phyloP scores from a whole-genome alignment of 2,113 vertebrate species.

The Vicugna pacos region DNA sequence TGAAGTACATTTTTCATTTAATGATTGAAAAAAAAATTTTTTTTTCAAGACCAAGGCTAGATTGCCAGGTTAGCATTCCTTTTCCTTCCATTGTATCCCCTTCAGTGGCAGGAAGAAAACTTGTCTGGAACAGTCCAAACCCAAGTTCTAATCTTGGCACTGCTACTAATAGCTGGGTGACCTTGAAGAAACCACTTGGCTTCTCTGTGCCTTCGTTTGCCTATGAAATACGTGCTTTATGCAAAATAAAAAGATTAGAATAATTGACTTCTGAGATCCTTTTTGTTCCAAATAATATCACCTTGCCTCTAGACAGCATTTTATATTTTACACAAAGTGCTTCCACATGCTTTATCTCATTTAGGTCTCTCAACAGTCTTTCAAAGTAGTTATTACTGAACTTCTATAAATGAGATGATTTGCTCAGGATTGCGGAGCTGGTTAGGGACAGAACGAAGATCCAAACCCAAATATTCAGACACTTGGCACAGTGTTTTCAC shows the following conservation, averaged over 20 bases:
- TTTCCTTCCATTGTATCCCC: background rate
- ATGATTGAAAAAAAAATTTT: background rate
- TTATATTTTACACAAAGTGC: background rate
- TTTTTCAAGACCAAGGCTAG: background rate
- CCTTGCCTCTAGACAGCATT: background rate
- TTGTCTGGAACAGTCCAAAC: background rate
- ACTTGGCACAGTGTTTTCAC: background rate
- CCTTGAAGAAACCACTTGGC: background rate
- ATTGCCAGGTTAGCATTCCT: conserved; percentile 21
- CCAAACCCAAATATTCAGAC: background rate
- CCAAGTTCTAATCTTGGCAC: background rate
- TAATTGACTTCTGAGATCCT: background rate
- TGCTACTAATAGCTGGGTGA: background rate
- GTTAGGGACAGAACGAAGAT: background rate
- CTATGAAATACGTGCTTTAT: background rate
- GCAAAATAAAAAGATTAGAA: background rate
- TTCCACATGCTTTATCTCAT: background rate
- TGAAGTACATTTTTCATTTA: conserved; percentile 62
- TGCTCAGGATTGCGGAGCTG: background rate
- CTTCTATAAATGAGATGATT: conserved; percentile 34
- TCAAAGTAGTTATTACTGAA: background rate
- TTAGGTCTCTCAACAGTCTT: background rate
- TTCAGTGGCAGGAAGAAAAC: background rate
- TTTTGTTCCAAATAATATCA: background rate
- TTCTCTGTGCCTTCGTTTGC: conserved; percentile 12